phyloP scores from a whole-genome alignment of 2,113 vertebrate species.

The Cryptoleucopteryx plumbea region DNA sequence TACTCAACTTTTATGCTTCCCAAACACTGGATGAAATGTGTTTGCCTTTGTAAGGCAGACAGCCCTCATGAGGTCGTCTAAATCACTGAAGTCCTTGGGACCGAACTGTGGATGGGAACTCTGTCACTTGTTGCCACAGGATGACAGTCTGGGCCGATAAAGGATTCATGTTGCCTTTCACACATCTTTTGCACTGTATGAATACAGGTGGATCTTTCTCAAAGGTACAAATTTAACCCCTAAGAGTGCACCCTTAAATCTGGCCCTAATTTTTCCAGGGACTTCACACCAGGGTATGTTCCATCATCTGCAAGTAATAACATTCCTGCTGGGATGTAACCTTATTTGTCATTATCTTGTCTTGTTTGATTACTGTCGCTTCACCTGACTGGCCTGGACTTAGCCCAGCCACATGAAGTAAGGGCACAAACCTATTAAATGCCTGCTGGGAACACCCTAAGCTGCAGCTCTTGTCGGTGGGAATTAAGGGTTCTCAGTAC shows the following conservation, averaged over 20 bases:
- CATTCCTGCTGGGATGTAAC: not conserved
- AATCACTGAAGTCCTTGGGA: not conserved
- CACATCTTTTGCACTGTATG: not conserved
- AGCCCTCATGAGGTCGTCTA: not conserved
- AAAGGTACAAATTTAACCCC: not conserved
- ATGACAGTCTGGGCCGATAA: not conserved
- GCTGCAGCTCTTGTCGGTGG: not conserved
- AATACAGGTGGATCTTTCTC: not conserved
- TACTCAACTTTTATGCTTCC: not conserved
- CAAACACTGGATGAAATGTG: not conserved
- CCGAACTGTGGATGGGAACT: not conserved
- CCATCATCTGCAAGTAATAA: not conserved
- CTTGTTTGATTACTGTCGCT: constrained; percentile 20
- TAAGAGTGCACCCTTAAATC: not conserved
- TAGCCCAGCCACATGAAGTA: not conserved
- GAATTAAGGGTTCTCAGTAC: not conserved
- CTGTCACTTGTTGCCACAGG: not conserved
- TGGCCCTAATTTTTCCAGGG: not conserved
- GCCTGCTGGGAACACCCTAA: constrained; percentile 16
- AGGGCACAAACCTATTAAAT: constrained; percentile 19
- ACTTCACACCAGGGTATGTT: not conserved
- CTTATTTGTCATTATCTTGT: constrained; percentile 27
- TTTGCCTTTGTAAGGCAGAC: not conserved
- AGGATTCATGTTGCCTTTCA: not conserved
- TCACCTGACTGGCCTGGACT: not conserved